Base-by-base conservation (phyloP, 2,888 invertebrate genomes). In the Timandra comae region DNA sequence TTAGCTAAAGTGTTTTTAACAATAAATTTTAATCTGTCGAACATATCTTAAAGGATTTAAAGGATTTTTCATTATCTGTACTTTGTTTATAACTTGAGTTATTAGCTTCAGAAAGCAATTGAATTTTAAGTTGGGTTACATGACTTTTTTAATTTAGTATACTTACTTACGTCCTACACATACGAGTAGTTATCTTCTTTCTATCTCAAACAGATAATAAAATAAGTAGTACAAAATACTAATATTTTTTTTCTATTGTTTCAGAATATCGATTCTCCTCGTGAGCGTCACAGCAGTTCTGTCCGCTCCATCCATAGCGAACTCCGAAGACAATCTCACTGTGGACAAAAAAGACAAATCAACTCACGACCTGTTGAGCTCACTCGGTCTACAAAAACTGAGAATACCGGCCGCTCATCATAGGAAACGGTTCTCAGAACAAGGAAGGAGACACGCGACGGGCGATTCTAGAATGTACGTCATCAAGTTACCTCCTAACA, bases 391-490 rank as follows among this genome's bases (percentile, higher is more conserved):
- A 40, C 88, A 90, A 43, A 91, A 91, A 57, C 87, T 94, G 28
- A 88, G 89, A 51, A 88, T 91, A 55, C 92, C 93, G 21, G 91
- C 91, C 39, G 93, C 92, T 28, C 93, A 94, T 63, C 93, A 93
- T 62, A 68, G 93, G 55, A 95, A 95, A 73, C 88, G 95, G 10
- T 76, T 94, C 41, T 93, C 94, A 0, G 92, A 91, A 33, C 91
- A 92, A 71, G 91, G 92, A 42, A 84, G 92, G 39, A 88, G 91
- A 49, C 91, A 91, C 64, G 88, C 89, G 35, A 89, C 91, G 0
- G 91, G 91, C 48, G 95, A 95, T 68, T 94, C 94, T 19, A 92
- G 94, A 75, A 93, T 95, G 90, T 94, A 91, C 86, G 91, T 95
- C 63, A 93, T 95, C 48, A 95, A 95, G 65, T 81, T 95, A 30